phyloP scores from a whole-genome alignment of 2,797 vertebrate genomes.

The Halcyon badia region DNA sequence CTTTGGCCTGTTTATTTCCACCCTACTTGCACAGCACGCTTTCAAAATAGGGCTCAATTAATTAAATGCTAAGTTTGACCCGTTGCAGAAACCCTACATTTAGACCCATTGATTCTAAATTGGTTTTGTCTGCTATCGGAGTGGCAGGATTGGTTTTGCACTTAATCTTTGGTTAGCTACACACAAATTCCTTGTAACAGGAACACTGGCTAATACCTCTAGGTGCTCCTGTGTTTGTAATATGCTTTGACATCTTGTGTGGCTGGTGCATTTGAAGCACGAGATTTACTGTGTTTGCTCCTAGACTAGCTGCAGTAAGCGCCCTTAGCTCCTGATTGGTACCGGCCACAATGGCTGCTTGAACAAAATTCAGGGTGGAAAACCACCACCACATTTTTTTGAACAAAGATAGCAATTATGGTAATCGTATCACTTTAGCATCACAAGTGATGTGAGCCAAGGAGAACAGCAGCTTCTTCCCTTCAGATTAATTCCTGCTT shows the following conservation, averaged over 20 bases:
- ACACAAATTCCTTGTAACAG: background rate
- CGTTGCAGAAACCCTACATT: background rate
- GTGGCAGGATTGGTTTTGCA: background rate
- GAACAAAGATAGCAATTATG: constrained; percentile 22
- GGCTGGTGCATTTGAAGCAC: background rate
- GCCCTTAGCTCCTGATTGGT: background rate
- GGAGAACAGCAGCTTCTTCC: background rate
- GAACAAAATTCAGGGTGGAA: background rate
- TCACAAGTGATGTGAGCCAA: background rate
- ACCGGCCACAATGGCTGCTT: background rate
- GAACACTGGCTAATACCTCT: background rate
- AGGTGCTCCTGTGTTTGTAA: background rate
- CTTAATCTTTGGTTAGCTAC: background rate
- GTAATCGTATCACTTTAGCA: background rate
- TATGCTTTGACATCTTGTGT: background rate
- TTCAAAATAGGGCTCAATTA: background rate
- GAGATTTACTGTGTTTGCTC: background rate
- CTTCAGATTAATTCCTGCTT: constrained; percentile 10
- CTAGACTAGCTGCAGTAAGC: background rate
- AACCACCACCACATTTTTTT: background rate
- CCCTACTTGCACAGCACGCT: background rate
- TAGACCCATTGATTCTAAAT: background rate
- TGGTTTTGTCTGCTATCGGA: background rate
- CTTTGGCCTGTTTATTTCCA: background rate
- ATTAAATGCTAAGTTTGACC: background rate